phyloP scores from a whole-genome alignment of 1,140 invertebrate species.

The Hypothenemus hampei region DNA sequence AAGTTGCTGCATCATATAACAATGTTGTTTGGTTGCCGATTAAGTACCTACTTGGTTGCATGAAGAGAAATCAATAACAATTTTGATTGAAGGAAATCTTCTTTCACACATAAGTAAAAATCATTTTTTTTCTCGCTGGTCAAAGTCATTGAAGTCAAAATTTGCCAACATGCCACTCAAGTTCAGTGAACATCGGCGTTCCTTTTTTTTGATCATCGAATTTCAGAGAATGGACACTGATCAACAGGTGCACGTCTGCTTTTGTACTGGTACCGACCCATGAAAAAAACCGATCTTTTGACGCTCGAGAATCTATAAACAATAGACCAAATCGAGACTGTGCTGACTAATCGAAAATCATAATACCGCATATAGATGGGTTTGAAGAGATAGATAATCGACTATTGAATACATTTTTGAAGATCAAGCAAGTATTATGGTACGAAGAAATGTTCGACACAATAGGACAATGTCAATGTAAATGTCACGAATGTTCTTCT shows the following conservation, averaged over 20 bases:
- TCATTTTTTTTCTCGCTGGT: too few species aligned
- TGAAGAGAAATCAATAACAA: slow-evolving; percentile 13
- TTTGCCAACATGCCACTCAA: too few species aligned
- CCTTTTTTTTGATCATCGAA: too few species aligned
- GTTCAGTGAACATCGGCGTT: too few species aligned
- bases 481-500: too few species aligned
- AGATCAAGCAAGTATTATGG: too few species aligned
- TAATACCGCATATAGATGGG: slow-evolving; percentile 1
- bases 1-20: slow-evolving; percentile 4
- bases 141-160: too few species aligned
- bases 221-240: neutral
- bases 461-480: too few species aligned
- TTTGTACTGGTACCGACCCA: neutral
- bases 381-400: slow-evolving; percentile 9
- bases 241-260: slow-evolving; percentile 2
- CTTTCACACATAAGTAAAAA: too few species aligned
- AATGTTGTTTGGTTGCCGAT: slow-evolving; percentile 5
- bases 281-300: slow-evolving; percentile 2
- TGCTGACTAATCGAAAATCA: slow-evolving; percentile 6
- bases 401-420: neutral
- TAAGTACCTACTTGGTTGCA: neutral
- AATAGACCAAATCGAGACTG: slow-evolving; percentile 1
- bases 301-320: slow-evolving; percentile 4
- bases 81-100: slow-evolving; percentile 8
- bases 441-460: too few species aligned